Conservation (phyloP, 2,113 vertebrate genomes). For the Gnathonemus echidnorhynchus region DNA sequence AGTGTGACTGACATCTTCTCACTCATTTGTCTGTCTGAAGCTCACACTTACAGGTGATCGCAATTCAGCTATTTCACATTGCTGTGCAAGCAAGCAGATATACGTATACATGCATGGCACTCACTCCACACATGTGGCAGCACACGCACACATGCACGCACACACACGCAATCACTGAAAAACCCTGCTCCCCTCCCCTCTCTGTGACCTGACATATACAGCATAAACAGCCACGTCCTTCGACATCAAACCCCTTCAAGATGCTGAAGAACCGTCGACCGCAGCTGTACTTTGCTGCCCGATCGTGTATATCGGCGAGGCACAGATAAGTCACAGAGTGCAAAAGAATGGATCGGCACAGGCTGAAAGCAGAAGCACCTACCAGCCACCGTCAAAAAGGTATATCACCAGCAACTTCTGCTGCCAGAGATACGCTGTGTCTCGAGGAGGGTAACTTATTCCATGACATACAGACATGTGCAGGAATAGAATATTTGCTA, state of each 20-base stretch:
- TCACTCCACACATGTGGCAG: background rate
- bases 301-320: background rate
- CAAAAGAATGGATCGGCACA: background rate
- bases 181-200: background rate
- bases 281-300: background rate
- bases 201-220: background rate
- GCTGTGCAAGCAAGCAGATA: background rate
- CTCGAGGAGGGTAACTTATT: conserved; percentile 21
- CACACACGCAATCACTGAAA: background rate
- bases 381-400: conserved; percentile 17
- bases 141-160: background rate
- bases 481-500: background rate
- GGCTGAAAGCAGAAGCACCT: background rate
- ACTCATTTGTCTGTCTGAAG: background rate
- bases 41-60: background rate
- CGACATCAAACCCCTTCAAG: background rate
- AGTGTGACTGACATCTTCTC: background rate
- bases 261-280: background rate
- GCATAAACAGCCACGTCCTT: background rate
- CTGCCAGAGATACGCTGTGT: background rate
- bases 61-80: background rate
- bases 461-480: background rate
- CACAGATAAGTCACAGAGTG: background rate
- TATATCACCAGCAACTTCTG: conserved; percentile 20
- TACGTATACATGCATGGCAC: background rate